Percentiles rank a stretch among this genome's conserved stretches.
These are phyloP conservation scores for Mesocentrotus franciscanus DNA, from an alignment of 53 echinoderm and acorn worm species.

Conservation along the genomic window DNA sequence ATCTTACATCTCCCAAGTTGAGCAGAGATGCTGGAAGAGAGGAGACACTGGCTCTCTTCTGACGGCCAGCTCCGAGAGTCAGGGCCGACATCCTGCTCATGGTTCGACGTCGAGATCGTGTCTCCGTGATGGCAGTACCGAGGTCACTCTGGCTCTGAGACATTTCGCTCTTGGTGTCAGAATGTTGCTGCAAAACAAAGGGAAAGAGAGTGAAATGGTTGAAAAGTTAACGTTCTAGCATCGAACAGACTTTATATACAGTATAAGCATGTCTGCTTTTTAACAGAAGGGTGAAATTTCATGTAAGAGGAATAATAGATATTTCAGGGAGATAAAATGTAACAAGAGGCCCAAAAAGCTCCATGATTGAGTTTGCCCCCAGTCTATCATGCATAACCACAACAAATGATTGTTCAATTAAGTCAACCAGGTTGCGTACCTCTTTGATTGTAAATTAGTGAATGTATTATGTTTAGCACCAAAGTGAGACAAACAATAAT, in stretches of 20 bases:
- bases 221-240: background rate
- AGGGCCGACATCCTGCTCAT: conserved; percentile 93
- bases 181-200: conserved; percentile 47
- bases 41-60: conserved; percentile 94
- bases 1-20: conserved; percentile 94
- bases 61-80: conserved; percentile 85
- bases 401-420: too few species aligned
- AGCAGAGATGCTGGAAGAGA: conserved; percentile 93
- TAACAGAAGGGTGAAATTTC: too few species aligned
- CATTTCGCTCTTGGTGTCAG: conserved; percentile 92
- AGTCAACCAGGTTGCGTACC: too few species aligned
- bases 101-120: conserved; percentile 75
- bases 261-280: background rate
- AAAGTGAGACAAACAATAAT: too few species aligned
- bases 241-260: background rate
- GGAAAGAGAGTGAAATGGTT: background rate
- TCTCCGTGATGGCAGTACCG: conserved; percentile 78
- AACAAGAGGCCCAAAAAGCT: too few species aligned
- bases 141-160: conserved; percentile 96
- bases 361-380: too few species aligned
- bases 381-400: too few species aligned
- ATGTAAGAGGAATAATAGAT: too few species aligned
- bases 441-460: too few species aligned
- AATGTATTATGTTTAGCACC: too few species aligned
- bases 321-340: too few species aligned